A percentile compares a stretch with the other conserved stretches of the same genome.
phyloP scores from a whole-genome alignment of 92 coral and sea anemone genomes.

The Chrysogorgia sp. region DNA sequence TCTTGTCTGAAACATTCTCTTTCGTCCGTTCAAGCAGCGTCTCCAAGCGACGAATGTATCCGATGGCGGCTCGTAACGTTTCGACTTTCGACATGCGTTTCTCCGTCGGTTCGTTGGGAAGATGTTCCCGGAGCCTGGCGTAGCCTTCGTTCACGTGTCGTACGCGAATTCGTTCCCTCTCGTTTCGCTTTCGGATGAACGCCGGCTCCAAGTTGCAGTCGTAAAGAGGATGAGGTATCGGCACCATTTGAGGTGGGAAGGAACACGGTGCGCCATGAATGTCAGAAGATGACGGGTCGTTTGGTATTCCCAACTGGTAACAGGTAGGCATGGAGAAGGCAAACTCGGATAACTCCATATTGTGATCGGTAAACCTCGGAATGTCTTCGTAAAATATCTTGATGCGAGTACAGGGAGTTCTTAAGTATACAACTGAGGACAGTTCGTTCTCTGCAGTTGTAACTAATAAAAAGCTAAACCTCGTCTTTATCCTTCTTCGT shows the following conservation, averaged over 20 bases:
- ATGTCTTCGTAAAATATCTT: neutral
- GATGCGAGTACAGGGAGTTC: too few species aligned
- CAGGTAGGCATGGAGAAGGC: constrained; percentile 99
- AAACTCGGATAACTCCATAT: constrained; percentile 79
- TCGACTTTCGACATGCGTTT: constrained; percentile 99
- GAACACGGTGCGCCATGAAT: constrained; percentile 67
- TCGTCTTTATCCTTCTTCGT: neutral
- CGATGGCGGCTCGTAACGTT: constrained; percentile 93
- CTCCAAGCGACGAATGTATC: constrained; percentile 91
- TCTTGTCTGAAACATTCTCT: neutral
- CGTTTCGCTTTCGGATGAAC: constrained; percentile 92
- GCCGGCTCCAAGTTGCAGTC: constrained; percentile 99
- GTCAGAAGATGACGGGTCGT: constrained; percentile 75
- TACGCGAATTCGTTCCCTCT: constrained; percentile 91
- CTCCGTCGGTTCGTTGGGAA: constrained; percentile 97
- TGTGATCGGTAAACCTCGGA: neutral
- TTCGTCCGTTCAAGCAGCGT: constrained; percentile 64
- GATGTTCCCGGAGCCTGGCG: constrained; percentile 92
- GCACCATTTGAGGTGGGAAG: constrained; percentile 96
- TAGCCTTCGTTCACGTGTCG: constrained; percentile 99
- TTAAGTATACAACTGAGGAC: neutral
- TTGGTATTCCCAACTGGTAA: constrained; percentile 97
- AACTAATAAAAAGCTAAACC: neutral
- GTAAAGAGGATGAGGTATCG: constrained; percentile 97
- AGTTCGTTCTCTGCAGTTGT: neutral